A percentile compares a stretch with the other conserved stretches of the same genome.
Conservation (phyloP, 2,797 vertebrate genomes). For the Cossypha dichroa region DNA sequence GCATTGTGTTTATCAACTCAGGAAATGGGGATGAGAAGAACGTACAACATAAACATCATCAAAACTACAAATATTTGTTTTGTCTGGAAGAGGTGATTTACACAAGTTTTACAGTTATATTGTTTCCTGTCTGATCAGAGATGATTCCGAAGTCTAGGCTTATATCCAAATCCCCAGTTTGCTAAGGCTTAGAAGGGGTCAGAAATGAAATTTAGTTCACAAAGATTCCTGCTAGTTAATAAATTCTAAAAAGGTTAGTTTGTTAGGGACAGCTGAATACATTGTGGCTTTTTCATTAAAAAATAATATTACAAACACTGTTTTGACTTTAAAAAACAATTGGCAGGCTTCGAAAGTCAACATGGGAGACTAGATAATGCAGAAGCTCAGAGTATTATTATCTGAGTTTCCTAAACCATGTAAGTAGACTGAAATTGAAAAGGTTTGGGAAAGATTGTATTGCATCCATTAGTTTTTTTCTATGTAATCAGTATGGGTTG, state of each 20-base stretch:
- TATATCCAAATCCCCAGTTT: neutral
- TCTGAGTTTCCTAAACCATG: neutral
- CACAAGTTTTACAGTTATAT: neutral
- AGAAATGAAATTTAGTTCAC: neutral
- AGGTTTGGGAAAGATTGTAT: neutral
- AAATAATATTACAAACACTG: neutral
- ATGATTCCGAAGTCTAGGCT: neutral
- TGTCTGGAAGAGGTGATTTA: constrained; percentile 39
- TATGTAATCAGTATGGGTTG: neutral
- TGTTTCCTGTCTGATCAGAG: constrained; percentile 40
- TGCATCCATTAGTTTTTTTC: neutral
- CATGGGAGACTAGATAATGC: neutral
- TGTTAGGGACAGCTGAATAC: neutral
- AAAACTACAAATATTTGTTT: constrained; percentile 28
- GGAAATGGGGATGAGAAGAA: neutral
- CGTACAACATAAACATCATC: neutral
- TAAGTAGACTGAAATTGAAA: neutral
- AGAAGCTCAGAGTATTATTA: neutral
- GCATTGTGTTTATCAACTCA: neutral
- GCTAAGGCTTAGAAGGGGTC: neutral
- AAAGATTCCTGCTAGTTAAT: neutral
- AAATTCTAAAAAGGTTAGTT: neutral
- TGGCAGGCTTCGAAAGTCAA: neutral
- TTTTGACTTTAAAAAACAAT: neutral
- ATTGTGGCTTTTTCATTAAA: neutral